Conservation (phyloP, 2,113 vertebrate species). For the Dolichotis patagonum region DNA sequence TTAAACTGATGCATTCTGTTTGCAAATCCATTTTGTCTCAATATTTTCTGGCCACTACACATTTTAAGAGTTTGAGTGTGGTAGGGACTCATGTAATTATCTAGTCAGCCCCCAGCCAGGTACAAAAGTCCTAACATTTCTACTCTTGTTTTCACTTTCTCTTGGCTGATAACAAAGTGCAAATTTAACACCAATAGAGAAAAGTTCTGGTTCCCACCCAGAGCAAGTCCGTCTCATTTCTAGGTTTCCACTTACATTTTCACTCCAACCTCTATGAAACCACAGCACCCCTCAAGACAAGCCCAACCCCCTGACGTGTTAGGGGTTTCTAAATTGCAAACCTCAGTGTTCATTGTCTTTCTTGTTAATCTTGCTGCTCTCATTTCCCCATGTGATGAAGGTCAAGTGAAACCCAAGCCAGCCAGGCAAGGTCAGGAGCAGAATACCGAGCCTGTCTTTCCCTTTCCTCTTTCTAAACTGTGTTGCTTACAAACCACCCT, state of each 20-base stretch:
- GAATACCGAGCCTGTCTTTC: not conserved
- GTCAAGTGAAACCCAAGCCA: not conserved
- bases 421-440: not conserved
- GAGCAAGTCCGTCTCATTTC: not conserved
- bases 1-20: not conserved
- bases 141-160: conserved; percentile 47
- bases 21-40: conserved; percentile 15
- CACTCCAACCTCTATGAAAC: no score
- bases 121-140: not conserved
- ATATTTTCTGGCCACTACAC: not conserved
- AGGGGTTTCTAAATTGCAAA: not conserved
- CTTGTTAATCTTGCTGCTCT: not conserved
- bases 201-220: not conserved
- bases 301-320: not conserved
- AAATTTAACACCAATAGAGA: not conserved
- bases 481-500: not conserved
- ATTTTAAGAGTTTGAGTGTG: not conserved
- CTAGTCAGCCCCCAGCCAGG: not conserved
- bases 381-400: not conserved
- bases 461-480: not conserved
- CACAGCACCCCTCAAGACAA: not conserved
- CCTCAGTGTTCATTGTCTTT: not conserved
- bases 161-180: not conserved
- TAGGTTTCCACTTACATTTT: not conserved
- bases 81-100: not conserved